A percentile compares a stretch with the other conserved stretches of the same genome.
Conservation (phyloP, 2,888 invertebrate genomes). For the Conops quadrifasciatus region DNA sequence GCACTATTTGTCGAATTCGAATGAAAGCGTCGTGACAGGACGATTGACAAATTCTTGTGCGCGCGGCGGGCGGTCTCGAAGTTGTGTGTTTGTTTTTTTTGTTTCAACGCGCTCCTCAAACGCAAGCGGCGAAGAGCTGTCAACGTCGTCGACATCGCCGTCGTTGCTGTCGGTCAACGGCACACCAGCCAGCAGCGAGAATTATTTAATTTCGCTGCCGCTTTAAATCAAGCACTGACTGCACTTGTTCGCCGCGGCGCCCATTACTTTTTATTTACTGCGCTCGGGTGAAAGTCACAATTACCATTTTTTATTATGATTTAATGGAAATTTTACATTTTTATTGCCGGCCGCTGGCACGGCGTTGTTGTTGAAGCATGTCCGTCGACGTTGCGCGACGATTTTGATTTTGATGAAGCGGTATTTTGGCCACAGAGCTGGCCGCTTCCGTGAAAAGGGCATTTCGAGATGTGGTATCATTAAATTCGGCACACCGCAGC, state of each 20-base stretch:
- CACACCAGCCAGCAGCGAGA: slow-evolving; percentile 38
- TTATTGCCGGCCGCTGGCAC: background rate
- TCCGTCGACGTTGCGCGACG: too few relatives aligned
- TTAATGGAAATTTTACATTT: slow-evolving; percentile 47
- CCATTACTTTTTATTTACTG: slow-evolving; percentile 51
- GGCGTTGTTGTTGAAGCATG: too few relatives aligned
- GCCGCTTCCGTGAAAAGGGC: background rate
- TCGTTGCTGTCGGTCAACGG: background rate
- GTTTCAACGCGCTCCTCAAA: too few relatives aligned
- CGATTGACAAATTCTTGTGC: slow-evolving; percentile 33
- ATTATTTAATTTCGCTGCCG: slow-evolving; percentile 61
- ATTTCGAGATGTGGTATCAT: background rate
- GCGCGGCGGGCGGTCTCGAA: too few relatives aligned
- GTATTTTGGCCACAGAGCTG: background rate
- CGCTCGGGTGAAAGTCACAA: slow-evolving; percentile 60
- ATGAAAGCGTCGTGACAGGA: slow-evolving; percentile 30
- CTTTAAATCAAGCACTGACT: slow-evolving; percentile 61
- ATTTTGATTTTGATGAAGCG: background rate
- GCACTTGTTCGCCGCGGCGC: slow-evolving; percentile 56
- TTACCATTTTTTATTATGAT: slow-evolving; percentile 61
- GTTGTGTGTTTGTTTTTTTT: slow-evolving; percentile 1
- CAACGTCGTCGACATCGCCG: too few relatives aligned
- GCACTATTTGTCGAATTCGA: slow-evolving; percentile 21
- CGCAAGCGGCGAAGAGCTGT: too few relatives aligned
- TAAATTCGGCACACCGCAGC: background rate